phyloP scores from a whole-genome alignment of 2,888 invertebrate species.

The Nymphalis urticae region DNA sequence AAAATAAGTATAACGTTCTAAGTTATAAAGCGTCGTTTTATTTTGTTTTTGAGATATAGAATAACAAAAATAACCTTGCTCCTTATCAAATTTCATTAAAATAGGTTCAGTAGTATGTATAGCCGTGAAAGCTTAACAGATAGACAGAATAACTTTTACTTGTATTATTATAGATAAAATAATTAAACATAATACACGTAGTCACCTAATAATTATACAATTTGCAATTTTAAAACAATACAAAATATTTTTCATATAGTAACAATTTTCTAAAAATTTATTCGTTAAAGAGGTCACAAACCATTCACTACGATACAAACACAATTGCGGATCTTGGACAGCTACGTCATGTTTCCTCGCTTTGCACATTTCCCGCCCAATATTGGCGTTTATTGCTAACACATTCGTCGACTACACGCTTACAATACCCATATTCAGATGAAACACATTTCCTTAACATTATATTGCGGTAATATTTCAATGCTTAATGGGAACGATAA shows the following conservation, averaged over 20 bases:
- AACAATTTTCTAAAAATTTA: slow-evolving; percentile 12
- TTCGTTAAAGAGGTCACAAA: slow-evolving; percentile 4
- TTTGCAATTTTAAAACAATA: not conserved
- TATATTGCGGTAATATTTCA: slow-evolving; percentile 9
- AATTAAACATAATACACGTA: too few species aligned
- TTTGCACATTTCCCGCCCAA: slow-evolving; percentile 57
- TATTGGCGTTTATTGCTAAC: slow-evolving; percentile 49
- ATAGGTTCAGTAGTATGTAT: too few species aligned
- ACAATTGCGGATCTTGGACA: slow-evolving; percentile 26
- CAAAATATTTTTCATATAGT: slow-evolving; percentile 2
- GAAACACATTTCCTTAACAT: slow-evolving; percentile 8
- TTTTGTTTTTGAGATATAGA: too few species aligned
- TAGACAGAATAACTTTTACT: too few species aligned
- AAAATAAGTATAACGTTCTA: too few species aligned
- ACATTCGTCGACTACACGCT: slow-evolving; percentile 47
- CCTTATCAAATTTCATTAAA: too few species aligned
- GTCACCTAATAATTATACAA: too few species aligned
- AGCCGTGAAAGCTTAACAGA: too few species aligned
- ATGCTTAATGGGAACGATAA: not conserved
- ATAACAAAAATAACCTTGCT: too few species aligned
- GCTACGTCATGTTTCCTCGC: slow-evolving; percentile 47
- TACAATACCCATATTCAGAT: slow-evolving; percentile 43
- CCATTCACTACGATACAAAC: slow-evolving; percentile 21
- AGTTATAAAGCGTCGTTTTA: too few species aligned
- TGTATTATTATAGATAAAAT: too few species aligned